Conservation (phyloP, 2,113 vertebrate species). For the Notiomystis cincta region DNA sequence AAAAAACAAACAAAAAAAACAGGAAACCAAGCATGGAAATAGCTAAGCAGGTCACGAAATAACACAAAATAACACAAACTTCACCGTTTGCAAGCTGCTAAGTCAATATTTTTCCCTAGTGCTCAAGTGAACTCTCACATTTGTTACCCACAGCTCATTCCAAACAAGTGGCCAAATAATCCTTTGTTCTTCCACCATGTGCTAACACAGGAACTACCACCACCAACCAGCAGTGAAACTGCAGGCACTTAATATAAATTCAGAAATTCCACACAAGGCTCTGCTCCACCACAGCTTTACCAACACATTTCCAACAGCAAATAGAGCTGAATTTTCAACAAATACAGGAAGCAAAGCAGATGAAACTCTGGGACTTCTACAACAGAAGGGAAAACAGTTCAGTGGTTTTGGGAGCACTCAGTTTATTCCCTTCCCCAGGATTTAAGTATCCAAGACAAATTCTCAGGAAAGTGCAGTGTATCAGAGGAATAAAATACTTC, state of each 20-base stretch:
- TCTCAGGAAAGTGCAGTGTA: background rate
- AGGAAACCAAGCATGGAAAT: conserved; percentile 50
- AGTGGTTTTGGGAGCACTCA: background rate
- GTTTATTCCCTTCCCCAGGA: background rate
- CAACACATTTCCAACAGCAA: background rate
- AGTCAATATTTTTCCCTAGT: background rate
- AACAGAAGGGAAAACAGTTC: background rate
- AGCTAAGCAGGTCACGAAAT: background rate
- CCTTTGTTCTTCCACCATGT: fast-evolving
- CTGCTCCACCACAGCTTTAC: background rate
- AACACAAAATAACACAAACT: background rate
- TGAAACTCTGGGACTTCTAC: background rate
- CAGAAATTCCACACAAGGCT: background rate
- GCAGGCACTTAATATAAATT: background rate
- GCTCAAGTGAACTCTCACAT: background rate
- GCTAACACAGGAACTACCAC: background rate
- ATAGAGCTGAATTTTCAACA: background rate
- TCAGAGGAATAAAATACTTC: background rate
- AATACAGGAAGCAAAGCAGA: background rate
- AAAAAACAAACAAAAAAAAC: background rate
- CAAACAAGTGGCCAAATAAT: background rate
- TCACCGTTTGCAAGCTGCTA: background rate
- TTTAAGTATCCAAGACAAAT: background rate
- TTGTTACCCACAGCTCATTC: background rate
- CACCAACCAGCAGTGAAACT: background rate